Percentiles rank a stretch among this genome's conserved stretches.
Evolutionary conservation across 2,888 invertebrate species (phyloP).

Genomic region (Nemotelus nigrinus): DNA sequence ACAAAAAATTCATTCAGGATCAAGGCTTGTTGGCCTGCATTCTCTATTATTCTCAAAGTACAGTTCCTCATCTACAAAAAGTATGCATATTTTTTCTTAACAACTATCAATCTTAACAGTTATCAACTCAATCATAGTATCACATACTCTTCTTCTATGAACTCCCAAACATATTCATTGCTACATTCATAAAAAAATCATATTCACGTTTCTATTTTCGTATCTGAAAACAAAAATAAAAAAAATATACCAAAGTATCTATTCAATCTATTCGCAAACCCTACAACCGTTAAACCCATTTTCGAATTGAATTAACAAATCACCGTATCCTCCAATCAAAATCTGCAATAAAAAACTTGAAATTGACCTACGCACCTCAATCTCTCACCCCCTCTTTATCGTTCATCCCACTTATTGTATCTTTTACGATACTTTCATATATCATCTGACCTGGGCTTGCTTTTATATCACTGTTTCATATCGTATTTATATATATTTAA

Average conservation of each 20-base stretch:
- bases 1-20: too few relatives aligned
- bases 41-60: too few relatives aligned
- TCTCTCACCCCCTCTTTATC: too few relatives aligned
- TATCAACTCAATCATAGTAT: too few relatives aligned
- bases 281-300: not conserved
- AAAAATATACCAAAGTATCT: not conserved
- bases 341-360: not conserved
- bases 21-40: too few relatives aligned
- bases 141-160: not conserved
- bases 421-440: not conserved
- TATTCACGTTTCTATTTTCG: not conserved
- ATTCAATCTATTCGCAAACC: not conserved
- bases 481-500: slow-evolving; percentile 60
- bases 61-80: too few relatives aligned
- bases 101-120: too few relatives aligned
- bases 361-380: not conserved
- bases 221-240: not conserved
- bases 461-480: slow-evolving; percentile 65
- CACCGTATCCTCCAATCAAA: not conserved
- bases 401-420: too few relatives aligned
- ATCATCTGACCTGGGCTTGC: slow-evolving; percentile 60
- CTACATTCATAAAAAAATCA: too few relatives aligned
- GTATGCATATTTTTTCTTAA: too few relatives aligned
- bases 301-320: too few relatives aligned
- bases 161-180: not conserved